Evolutionary conservation across 2,797 vertebrate genomes (phyloP), one percentile per base, ranked within the genome.

Genomic region (Sebastolobus altivelis): DNA sequence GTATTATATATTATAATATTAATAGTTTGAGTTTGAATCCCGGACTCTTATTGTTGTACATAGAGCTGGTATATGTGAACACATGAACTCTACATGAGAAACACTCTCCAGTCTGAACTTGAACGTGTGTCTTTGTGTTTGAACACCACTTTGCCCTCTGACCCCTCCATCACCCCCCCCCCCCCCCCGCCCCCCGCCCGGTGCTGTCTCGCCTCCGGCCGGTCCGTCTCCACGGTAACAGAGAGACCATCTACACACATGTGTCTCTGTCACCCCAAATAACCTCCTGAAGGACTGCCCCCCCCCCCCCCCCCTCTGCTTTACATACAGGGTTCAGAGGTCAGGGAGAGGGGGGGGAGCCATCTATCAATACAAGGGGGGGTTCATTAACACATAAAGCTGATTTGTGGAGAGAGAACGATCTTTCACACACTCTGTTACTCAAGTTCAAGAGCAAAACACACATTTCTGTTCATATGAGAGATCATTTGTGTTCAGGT

Each of bases 151-250:
- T 38, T 86, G 85, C 89, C 76, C 83, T 87, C n/a, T 82, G 56
- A 77, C 77, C 69, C 66, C 16, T 22, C 5, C 31, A 14, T 54
- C 5, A 4, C n/a, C 8, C 6, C 20, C 2, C 8, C 56, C 25
- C 9, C 52, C 35, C 2, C 27, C 38, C n/a, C n/a, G n/a, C n/a
- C n/a, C n/a, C n/a, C n/a, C n/a, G n/a, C n/a, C n/a, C n/a, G n/a
- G n/a, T 92, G 92, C 87, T 75, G 90, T 91, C 87, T 91, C 65
- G 62, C 70, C 84, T 75, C 75, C 27, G 5, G 40, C 29, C 38
- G 3, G 20, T 62, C 65, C 22, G 35, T 90, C 80, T 73, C 87
- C 85, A 75, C 5, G 8, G 86, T 6, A 70, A 93, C 89, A 52
- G 10, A 16, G 25, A 62, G 14, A 81, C 37, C 9, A 46, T 46